Evolutionary conservation across 2,888 invertebrate species (phyloP).

Genomic region (Autographa pulchrina): DNA sequence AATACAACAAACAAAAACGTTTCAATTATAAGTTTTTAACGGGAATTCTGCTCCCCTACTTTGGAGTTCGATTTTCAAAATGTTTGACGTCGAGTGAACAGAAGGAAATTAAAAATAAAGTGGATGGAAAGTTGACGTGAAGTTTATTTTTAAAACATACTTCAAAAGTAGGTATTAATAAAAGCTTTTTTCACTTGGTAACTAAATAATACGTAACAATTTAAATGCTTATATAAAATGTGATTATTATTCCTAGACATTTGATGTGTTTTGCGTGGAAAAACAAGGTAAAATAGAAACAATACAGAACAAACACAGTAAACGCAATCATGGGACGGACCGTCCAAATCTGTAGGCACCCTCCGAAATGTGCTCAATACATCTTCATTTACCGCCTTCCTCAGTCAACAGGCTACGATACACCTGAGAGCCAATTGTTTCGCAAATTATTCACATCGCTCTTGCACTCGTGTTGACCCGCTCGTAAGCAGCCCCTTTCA

Average conservation of each 20-base stretch:
- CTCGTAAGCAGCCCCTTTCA: conserved; percentile 63
- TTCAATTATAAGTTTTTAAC: conserved; percentile 61
- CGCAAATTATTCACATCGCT: conserved; percentile 68
- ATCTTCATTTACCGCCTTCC: conserved; percentile 57
- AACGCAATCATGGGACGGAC: conserved; percentile 28
- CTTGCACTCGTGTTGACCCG: conserved; percentile 58
- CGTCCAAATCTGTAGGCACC: conserved; percentile 39
- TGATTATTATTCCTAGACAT: background rate
- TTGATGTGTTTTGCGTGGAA: background rate
- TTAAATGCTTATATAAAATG: background rate
- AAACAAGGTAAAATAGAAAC: background rate
- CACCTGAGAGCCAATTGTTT: conserved; percentile 67
- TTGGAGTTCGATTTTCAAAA: conserved; percentile 13
- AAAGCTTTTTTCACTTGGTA: background rate
- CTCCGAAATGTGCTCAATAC: conserved; percentile 53
- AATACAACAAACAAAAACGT: conserved; percentile 51
- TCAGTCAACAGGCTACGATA: conserved; percentile 53
- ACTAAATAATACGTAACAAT: no score
- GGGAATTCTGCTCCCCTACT: conserved; percentile 17
- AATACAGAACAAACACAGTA: background rate
- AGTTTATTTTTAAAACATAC: background rate
- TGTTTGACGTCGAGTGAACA: conserved; percentile 25
- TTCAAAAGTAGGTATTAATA: background rate
- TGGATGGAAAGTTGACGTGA: conserved; percentile 26
- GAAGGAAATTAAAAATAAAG: conserved; percentile 39